phyloP scores from a whole-genome alignment of 2,113 vertebrate species.

The Seriola aureovittata region DNA sequence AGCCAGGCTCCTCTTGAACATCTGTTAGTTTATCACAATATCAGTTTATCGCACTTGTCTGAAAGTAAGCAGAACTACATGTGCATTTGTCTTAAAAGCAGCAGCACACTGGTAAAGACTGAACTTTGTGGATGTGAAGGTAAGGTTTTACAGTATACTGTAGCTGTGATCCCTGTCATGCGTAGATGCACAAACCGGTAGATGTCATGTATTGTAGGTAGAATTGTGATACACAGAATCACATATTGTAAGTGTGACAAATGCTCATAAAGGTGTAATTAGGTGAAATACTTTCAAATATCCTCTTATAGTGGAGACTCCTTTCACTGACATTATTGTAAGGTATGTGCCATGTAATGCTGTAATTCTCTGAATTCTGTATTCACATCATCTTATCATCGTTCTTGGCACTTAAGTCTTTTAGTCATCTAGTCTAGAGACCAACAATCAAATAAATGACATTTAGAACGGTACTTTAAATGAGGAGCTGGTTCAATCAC shows the following conservation, averaged over 20 bases:
- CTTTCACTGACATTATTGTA: neutral
- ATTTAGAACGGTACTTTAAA: conserved; percentile 7
- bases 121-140: conserved; percentile 58
- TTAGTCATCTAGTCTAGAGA: neutral
- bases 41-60: conserved; percentile 3
- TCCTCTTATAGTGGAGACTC: neutral
- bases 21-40: conserved; percentile 19
- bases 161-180: conserved; percentile 27
- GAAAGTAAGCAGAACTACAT: conserved; percentile 45
- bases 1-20: conserved; percentile 14
- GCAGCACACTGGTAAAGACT: conserved; percentile 60
- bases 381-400: neutral
- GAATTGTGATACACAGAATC: neutral
- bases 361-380: neutral
- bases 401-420: neutral
- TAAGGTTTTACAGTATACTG: conserved; percentile 51
- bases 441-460: neutral
- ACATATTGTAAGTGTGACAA: neutral
- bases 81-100: conserved; percentile 67
- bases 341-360: neutral
- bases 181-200: conserved; percentile 24
- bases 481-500: conserved; percentile 16
- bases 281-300: neutral
- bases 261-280: neutral
- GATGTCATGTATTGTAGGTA: conserved; percentile 6